Evolutionary conservation across 2,888 invertebrate species (phyloP), one percentile per base, ranked within the genome.

Genomic region (Gandaritis pyraliata): DNA sequence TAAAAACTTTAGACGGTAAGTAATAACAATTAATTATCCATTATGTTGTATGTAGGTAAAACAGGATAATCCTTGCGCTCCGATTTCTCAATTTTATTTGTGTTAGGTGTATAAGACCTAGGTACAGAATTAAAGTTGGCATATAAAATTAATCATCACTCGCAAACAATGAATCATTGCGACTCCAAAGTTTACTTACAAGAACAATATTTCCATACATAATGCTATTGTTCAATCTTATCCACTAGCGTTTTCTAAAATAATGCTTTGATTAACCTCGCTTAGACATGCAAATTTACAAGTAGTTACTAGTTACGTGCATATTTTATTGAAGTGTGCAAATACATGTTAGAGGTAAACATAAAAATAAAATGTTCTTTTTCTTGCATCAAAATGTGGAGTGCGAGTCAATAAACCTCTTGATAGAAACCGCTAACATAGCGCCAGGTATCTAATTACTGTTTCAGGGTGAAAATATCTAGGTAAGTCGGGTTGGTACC

Each of bases 391-490:
- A 43, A 51, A 23, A 51, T 33, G 16, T 55, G 23, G 33, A 46
- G 41, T 48, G 16, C 13, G 43, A 65, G 39, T 55, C 30, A 46
- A 52, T 57, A 58, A 56, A 61, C 57, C 61, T 64, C 53, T 30
- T 46, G 48, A 50, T 46, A 59, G 59, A 60, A 67, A 68, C 65
- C 65, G 56, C 68, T 64, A 72, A 65, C 66, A 69, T 68, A 70
- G 66, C 73, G 66, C 66, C 64, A 71, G 38, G 66, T 72, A 58
- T 70, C 69, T 74, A 75, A 76, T 75, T 74, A 73, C 71, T 71
- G 58, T 66, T 73, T 70, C 73, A 70, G 70, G 72, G 74, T 69
- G 68, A 73, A 75, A 73, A 68, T 68, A 71, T 57, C 16, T 43
- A 43, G 8, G 5, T 18, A n/a, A n/a, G 33, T 33, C 2, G 6